Percentiles rank a stretch among this genome's conserved stretches.
Evolutionary conservation across 2,113 vertebrate species (phyloP).

Genomic region (Plectropomus leopardus): DNA sequence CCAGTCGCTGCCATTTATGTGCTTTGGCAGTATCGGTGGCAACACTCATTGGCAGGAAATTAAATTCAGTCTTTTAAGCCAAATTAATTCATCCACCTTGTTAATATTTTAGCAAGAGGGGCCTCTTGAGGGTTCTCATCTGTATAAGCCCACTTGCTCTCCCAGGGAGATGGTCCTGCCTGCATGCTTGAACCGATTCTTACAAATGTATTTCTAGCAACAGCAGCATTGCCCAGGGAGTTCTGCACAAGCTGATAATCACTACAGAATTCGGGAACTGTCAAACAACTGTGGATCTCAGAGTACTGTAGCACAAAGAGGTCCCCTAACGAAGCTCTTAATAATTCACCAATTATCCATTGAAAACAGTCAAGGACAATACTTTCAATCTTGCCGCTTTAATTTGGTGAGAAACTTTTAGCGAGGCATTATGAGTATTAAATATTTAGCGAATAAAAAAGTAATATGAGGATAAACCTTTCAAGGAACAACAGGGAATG

Average conservation of each 20-base stretch:
- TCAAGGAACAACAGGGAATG: background rate
- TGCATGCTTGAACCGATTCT: slow-evolving; percentile 26
- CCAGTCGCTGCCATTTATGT: slow-evolving; percentile 3
- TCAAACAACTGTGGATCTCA: slow-evolving; percentile 20
- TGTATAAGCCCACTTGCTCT: slow-evolving; percentile 44
- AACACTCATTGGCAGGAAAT: slow-evolving; percentile 41
- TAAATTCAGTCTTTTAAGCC: slow-evolving; percentile 49
- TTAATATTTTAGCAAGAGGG: slow-evolving; percentile 68
- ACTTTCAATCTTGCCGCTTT: slow-evolving; percentile 20
- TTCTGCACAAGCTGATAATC: slow-evolving; percentile 39
- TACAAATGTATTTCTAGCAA: slow-evolving; percentile 48
- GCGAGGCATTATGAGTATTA: background rate
- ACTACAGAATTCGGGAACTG: slow-evolving; percentile 24
- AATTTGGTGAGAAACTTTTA: slow-evolving; percentile 15
- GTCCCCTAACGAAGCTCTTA: slow-evolving; percentile 24
- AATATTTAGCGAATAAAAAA: slow-evolving; percentile 9
- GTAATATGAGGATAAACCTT: background rate
- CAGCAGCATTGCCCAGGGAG: slow-evolving; percentile 27
- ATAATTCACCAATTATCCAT: slow-evolving; percentile 24
- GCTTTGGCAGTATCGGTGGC: slow-evolving; percentile 29
- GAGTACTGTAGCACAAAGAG: slow-evolving; percentile 23
- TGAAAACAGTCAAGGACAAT: slow-evolving; percentile 45
- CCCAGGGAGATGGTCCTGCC: slow-evolving; percentile 10
- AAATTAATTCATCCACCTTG: slow-evolving; percentile 63
- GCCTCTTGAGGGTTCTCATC: slow-evolving; percentile 52